A percentile compares a stretch with the other conserved stretches of the same genome.
Conservation (phyloP, 2,888 invertebrate genomes). For the Yponomeuta plumbellus region DNA sequence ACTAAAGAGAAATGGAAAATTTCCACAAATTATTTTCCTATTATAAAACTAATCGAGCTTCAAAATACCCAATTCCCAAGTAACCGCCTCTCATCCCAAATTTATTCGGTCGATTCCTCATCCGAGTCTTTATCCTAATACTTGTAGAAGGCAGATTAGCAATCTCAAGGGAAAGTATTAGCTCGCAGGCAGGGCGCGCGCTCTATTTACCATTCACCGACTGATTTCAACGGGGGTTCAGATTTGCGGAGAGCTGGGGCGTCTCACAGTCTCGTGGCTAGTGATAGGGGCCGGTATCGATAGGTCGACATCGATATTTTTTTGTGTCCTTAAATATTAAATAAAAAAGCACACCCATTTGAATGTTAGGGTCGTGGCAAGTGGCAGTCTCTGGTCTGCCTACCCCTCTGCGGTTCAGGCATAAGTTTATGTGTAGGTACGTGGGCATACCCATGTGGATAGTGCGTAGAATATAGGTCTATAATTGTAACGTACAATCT, state of each 20-base stretch:
- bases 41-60: too few relatives aligned
- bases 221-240: not conserved
- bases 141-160: constrained; percentile 16
- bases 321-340: too few relatives aligned
- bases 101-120: not conserved
- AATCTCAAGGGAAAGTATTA: constrained; percentile 20
- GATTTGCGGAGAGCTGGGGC: not conserved
- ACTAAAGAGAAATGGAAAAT: too few relatives aligned
- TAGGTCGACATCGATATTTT: not conserved
- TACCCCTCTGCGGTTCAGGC: too few relatives aligned
- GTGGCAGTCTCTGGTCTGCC: too few relatives aligned
- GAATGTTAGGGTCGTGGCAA: too few relatives aligned
- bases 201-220: not conserved
- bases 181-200: not conserved
- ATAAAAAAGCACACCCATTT: too few relatives aligned
- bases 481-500: too few relatives aligned
- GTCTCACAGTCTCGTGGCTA: not conserved
- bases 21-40: too few relatives aligned
- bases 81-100: not conserved
- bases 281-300: not conserved
- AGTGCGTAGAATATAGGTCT: too few relatives aligned
- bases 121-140: not conserved
- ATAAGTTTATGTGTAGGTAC: too few relatives aligned
- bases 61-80: not conserved
- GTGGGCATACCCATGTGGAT: too few relatives aligned